phyloP scores from a whole-genome alignment of 2,888 invertebrate genomes.

The Tridacna gigas region DNA sequence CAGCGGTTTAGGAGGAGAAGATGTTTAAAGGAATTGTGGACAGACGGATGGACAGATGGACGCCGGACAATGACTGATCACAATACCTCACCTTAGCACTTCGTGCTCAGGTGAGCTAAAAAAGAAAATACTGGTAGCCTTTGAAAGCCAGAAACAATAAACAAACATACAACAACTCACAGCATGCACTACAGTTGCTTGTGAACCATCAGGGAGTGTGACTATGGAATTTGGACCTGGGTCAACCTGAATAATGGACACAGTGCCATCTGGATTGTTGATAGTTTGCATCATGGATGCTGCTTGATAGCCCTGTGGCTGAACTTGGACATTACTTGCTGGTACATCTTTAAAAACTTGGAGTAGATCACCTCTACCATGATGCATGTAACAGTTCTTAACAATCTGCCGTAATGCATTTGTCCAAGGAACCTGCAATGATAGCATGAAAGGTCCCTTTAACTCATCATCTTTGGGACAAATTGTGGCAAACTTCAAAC shows the following conservation, averaged over 20 bases:
- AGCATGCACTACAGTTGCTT: conserved; percentile 90
- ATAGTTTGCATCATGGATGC: conserved; percentile 97
- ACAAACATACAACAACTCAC: conserved; percentile 29
- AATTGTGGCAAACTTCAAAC: too few species aligned
- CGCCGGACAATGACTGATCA: too few species aligned
- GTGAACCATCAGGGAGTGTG: conserved; percentile 97
- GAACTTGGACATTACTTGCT: conserved; percentile 29
- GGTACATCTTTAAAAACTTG: conserved; percentile 93
- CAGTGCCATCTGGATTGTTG: conserved; percentile 97
- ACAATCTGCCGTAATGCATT: conserved; percentile 98
- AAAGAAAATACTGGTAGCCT: too few species aligned
- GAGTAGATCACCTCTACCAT: conserved; percentile 96
- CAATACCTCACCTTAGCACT: too few species aligned
- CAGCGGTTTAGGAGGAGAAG: too few species aligned
- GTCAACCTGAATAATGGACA: conserved; percentile 94
- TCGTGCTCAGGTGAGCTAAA: too few species aligned
- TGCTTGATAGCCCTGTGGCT: conserved; percentile 54
- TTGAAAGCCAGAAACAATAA: not conserved
- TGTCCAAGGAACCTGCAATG: conserved; percentile 97
- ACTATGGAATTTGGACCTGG: conserved; percentile 88
- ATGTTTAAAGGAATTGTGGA: too few species aligned
- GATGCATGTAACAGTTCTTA: conserved; percentile 98
- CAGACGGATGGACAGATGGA: too few species aligned
- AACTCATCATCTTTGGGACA: too few species aligned
- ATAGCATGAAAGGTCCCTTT: not conserved